These are phyloP conservation scores for Miltochrista miniata DNA, from an alignment of 2,888 invertebrate species.

Conservation along the genomic window DNA sequence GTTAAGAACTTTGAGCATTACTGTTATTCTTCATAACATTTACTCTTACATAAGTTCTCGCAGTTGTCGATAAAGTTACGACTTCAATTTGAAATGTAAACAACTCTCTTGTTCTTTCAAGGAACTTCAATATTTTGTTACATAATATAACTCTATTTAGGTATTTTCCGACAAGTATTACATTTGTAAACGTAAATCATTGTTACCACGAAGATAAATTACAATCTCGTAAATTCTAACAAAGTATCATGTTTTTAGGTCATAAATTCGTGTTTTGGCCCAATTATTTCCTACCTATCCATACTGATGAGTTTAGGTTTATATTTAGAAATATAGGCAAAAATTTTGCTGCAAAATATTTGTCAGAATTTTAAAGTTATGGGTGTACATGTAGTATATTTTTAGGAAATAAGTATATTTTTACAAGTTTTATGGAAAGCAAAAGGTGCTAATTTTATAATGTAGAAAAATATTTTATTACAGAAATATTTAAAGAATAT, in stretches of 20 bases:
- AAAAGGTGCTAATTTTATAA: too few species aligned
- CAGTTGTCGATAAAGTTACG: slow-evolving; percentile 1
- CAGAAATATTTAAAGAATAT: too few species aligned
- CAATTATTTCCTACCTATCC: slow-evolving; percentile 13
- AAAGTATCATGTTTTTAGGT: slow-evolving; percentile 8
- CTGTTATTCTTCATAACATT: background rate
- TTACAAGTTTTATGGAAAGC: too few species aligned
- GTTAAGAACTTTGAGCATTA: background rate
- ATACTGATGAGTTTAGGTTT: background rate
- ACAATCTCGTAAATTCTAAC: slow-evolving; percentile 8
- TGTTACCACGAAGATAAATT: slow-evolving; percentile 12
- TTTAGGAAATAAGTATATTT: too few species aligned
- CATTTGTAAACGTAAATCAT: background rate
- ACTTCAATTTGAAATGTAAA: background rate
- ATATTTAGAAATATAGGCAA: background rate
- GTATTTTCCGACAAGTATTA: slow-evolving; percentile 4
- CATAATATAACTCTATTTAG: slow-evolving; percentile 13
- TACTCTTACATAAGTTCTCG: background rate
- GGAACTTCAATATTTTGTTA: slow-evolving; percentile 1
- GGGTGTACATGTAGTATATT: too few species aligned
- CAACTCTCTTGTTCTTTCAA: slow-evolving; percentile 14
- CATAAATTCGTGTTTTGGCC: slow-evolving; percentile 12
- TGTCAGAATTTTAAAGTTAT: too few species aligned
- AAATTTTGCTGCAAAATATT: too few species aligned
- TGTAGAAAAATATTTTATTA: too few species aligned